These are phyloP conservation scores for Prorops nasuta DNA, from an alignment of 1,140 invertebrate genomes.

Conservation along the genomic window DNA sequence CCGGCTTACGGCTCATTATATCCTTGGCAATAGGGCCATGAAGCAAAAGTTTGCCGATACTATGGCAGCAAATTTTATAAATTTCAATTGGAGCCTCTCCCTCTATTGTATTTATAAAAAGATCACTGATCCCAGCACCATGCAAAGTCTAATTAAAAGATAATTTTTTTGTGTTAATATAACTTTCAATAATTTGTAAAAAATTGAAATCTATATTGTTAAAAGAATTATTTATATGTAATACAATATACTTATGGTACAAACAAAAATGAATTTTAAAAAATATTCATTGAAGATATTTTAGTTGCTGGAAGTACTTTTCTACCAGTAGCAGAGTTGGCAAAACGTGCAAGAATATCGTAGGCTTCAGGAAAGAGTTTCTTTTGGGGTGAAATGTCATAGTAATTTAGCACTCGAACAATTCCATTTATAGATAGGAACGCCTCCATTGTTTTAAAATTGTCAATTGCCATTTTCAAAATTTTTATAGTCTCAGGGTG, in stretches of 20 bases:
- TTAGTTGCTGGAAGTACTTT: slow-evolving; percentile 28
- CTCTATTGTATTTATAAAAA: slow-evolving; percentile 27
- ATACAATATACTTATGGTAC: no score
- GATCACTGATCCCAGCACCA: slow-evolving; percentile 24
- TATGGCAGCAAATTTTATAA: slow-evolving; percentile 25
- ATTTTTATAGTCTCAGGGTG: slow-evolving; percentile 29
- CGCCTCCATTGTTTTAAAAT: slow-evolving; percentile 28
- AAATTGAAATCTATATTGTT: no score
- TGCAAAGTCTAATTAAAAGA: slow-evolving; percentile 29
- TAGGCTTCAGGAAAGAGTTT: slow-evolving; percentile 22
- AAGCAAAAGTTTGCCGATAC: slow-evolving; percentile 34
- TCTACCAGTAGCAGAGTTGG: slow-evolving; percentile 26
- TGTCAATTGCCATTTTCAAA: slow-evolving; percentile 27
- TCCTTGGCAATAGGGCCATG: slow-evolving; percentile 29
- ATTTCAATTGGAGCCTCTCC: slow-evolving; percentile 16
- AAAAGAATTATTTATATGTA: no score
- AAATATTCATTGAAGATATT: background rate
- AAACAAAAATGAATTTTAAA: slow-evolving; percentile 9
- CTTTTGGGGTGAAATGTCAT: slow-evolving; percentile 19
- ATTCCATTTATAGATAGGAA: slow-evolving; percentile 28
- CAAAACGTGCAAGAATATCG: slow-evolving; percentile 28
- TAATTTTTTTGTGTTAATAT: no score
- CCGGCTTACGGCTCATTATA: slow-evolving; percentile 22
- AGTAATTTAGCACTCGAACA: slow-evolving; percentile 30
- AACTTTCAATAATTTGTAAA: no score